These are phyloP conservation scores for Pleuronectes platessa DNA, from an alignment of 2,113 vertebrate species.

Conservation along the genomic window DNA sequence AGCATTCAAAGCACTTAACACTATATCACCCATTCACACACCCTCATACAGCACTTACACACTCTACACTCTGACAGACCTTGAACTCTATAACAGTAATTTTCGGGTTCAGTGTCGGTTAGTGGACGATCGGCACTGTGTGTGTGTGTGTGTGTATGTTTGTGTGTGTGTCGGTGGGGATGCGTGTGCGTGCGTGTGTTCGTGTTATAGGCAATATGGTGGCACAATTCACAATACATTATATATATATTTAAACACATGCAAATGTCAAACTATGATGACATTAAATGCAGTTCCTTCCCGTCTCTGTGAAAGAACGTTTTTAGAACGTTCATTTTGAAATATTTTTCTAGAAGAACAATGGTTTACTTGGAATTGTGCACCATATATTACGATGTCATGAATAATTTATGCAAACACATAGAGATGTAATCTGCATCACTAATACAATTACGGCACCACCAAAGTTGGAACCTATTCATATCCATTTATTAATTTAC, in stretches of 20 bases:
- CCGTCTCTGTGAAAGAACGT: not conserved
- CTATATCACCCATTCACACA: not conserved
- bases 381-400: constrained; percentile 34
- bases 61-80: too few species aligned
- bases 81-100: too few species aligned
- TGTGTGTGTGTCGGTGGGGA: too few species aligned
- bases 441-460: constrained; percentile 55
- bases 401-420: constrained; percentile 38
- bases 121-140: too few species aligned
- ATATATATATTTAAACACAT: too few species aligned
- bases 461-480: constrained; percentile 31
- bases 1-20: not conserved
- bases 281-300: not conserved
- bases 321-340: constrained; percentile 23
- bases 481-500: constrained; percentile 48
- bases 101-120: too few species aligned
- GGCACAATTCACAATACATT: too few species aligned
- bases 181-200: too few species aligned
- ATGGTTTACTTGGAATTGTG: constrained; percentile 29
- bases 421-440: constrained; percentile 58
- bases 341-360: not conserved
- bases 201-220: too few species aligned
- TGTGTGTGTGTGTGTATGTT: too few species aligned
- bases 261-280: not conserved
- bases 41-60: not conserved